Conservation (phyloP, 1,140 invertebrate genomes). For the Leucophenga varia region DNA sequence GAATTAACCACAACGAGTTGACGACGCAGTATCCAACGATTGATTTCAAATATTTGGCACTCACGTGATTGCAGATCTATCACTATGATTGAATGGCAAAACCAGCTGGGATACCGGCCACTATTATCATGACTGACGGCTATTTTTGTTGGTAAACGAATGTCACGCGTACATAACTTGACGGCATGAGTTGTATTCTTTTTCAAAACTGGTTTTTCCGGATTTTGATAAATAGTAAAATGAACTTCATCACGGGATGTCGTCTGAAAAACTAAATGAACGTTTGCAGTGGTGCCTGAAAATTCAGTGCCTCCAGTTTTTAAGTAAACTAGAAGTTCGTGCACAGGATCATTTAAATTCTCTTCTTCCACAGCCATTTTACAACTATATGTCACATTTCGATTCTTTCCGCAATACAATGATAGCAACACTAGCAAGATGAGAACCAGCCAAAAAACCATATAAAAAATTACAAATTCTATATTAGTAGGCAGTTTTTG, state of each 20-base stretch:
- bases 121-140: conserved; percentile 1
- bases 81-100: conserved; percentile 3
- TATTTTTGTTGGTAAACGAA: neutral
- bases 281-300: conserved; percentile 6
- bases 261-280: conserved; percentile 1
- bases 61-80: neutral
- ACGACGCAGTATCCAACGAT: conserved; percentile 11
- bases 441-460: no score
- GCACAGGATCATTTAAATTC: no score
- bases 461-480: no score
- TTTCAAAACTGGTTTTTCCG: conserved; percentile 1
- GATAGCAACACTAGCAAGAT: no score
- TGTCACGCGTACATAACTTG: neutral
- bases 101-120: conserved; percentile 15
- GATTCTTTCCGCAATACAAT: no score
- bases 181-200: conserved; percentile 6
- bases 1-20: no score
- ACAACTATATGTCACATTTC: no score
- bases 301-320: no score
- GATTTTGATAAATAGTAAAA: conserved; percentile 11
- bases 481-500: no score
- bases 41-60: neutral
- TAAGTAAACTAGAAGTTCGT: no score
- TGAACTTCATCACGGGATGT: neutral
- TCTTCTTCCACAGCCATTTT: no score